These are phyloP conservation scores for Rhadina sibilatrix DNA, from an alignment of 2,113 vertebrate genomes.

Conservation along the genomic window DNA sequence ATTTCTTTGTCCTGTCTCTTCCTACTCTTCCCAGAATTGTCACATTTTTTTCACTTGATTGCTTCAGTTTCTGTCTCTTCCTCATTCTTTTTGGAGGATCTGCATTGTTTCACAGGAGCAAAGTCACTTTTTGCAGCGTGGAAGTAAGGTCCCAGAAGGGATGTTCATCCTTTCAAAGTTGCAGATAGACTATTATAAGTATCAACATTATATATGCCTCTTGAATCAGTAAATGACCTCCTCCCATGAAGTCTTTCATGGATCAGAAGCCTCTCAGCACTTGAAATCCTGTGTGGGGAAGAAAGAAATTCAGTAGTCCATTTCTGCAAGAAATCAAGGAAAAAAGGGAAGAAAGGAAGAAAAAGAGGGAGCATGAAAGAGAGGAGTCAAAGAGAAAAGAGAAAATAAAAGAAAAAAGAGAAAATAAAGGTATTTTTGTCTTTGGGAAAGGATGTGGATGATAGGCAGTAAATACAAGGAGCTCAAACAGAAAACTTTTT, in stretches of 20 bases:
- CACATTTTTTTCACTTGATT: not conserved
- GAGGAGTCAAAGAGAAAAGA: not conserved
- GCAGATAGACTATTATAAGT: not conserved
- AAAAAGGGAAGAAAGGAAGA: not conserved
- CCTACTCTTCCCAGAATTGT: not conserved
- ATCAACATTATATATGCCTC: not conserved
- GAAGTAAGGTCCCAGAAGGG: not conserved
- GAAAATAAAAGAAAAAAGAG: not conserved
- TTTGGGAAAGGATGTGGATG: not conserved
- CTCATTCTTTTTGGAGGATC: not conserved
- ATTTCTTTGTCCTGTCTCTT: not conserved
- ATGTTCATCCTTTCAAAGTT: not conserved
- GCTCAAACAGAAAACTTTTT: not conserved
- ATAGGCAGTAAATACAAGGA: not conserved
- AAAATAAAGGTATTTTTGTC: not conserved
- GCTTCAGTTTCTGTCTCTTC: not conserved
- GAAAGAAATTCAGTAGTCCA: not conserved
- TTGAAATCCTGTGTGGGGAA: not conserved
- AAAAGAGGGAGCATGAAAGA: not conserved
- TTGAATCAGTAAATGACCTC: not conserved
- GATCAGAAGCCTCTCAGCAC: not conserved
- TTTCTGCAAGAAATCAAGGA: not conserved
- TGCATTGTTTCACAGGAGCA: not conserved
- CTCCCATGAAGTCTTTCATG: not conserved
- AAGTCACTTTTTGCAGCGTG: not conserved